A percentile compares a stretch with the other conserved stretches of the same genome.
phyloP scores from a whole-genome alignment of 2,797 vertebrate genomes.

The Centroberyx gerrardi region DNA sequence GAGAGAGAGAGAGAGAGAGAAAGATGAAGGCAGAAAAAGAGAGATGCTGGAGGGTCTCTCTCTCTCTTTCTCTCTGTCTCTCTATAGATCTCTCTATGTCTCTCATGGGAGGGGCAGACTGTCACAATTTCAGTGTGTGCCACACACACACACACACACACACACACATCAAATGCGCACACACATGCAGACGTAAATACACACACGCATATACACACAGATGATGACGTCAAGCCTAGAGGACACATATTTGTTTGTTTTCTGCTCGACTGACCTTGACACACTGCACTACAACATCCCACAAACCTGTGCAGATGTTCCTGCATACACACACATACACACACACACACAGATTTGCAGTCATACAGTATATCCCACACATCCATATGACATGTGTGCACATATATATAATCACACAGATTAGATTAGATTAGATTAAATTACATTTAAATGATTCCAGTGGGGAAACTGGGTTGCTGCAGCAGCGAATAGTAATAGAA shows the following conservation, averaged over 20 bases:
- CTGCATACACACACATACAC: no score
- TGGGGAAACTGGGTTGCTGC: no score
- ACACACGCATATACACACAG: background rate
- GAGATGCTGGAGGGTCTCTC: background rate
- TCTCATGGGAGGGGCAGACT: constrained; percentile 10
- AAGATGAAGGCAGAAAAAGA: background rate
- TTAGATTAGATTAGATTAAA: no score
- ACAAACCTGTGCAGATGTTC: background rate
- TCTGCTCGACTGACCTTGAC: background rate
- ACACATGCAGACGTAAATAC: background rate
- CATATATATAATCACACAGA: no score
- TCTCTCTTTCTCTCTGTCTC: background rate
- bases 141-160: background rate
- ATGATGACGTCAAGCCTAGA: background rate
- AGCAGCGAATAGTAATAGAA: no score
- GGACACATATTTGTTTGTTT: constrained; percentile 7
- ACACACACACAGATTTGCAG: background rate
- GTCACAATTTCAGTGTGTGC: background rate
- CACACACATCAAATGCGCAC: background rate
- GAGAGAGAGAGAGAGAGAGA: background rate
- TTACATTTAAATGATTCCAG: no score
- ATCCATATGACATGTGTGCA: no score
- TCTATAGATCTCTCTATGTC: background rate
- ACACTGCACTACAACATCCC: background rate
- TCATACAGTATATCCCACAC: background rate